Base-by-base conservation (phyloP, 2,113 vertebrate genomes). In the Alexandromys fortis region DNA sequence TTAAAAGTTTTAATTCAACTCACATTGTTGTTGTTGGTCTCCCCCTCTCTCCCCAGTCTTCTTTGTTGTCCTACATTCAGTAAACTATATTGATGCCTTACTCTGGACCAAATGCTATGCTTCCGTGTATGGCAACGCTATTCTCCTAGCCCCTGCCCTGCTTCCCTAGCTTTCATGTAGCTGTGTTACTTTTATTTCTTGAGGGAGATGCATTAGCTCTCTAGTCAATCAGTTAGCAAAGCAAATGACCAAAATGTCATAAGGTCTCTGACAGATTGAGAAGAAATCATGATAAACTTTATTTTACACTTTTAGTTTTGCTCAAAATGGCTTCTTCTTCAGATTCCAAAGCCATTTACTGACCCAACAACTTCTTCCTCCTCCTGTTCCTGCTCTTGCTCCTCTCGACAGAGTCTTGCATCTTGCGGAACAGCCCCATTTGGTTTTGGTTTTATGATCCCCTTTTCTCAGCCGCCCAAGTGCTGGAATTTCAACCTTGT, bases 261-360 rank as follows among this genome's bases (percentile, higher is more conserved):
- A 89, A 55, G 79, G 14, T 73, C 35, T 13, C 72, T 78, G 87
- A 93, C 24, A 70, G 45, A 45, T 33, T 42, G 19, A 91, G 47
- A 86, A 92, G 33, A 97, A 95, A 96, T 92, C 49, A 88, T 70
- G 70, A 81, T 85, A 38, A 93, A 82, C 24, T 49, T 65, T 67
- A 75, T 78, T 95, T 92, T 90, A 58, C 61, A 52, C 79, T 86
- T 92, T 77, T 92, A 82, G 63, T 94, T 92, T 90, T 92, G 22
- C 38, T 81, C 89, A 77, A 49, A 75, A 73, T 61, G 63, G 5
- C 63, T 93, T 90, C 88, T 92, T 93, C 38, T 68, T 95, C 65
- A 83, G 63, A 79, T 95, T 89, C 47, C 35, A 83, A 90, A 94
- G 88, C 78, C 38, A 52, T 19, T 92, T 95, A 45, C 85, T 89